phyloP scores from a whole-genome alignment of 2,113 vertebrate species.

The Saguinus midas region DNA sequence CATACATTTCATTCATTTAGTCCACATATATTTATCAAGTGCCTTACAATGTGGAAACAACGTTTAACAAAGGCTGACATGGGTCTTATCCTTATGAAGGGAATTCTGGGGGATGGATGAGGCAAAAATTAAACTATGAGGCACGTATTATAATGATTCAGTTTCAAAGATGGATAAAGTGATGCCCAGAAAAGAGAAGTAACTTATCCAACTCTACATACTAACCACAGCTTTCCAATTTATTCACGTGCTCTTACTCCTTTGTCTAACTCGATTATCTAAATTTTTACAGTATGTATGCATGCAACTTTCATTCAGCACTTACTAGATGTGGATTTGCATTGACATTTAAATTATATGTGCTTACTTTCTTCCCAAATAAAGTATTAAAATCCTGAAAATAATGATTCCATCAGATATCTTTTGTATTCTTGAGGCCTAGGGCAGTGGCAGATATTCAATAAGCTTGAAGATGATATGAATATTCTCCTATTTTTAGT shows the following conservation, averaged over 20 bases:
- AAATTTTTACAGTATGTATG: not conserved
- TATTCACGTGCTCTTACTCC: not conserved
- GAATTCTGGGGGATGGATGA: not conserved
- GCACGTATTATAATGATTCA: not conserved
- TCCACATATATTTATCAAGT: not conserved
- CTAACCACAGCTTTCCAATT: not conserved
- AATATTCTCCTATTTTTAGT: not conserved
- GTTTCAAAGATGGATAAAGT: not conserved
- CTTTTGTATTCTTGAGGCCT: not conserved
- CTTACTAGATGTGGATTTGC: not conserved
- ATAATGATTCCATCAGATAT: not conserved
- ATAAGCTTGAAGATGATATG: not conserved
- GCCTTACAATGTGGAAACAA: not conserved
- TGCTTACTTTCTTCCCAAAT: not conserved
- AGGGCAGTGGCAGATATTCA: not conserved
- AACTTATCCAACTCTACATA: not conserved
- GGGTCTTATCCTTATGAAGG: not conserved
- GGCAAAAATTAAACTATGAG: not conserved
- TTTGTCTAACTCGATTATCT: not conserved
- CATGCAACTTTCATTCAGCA: not conserved
- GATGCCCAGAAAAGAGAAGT: not conserved
- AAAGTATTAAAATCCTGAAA: not conserved
- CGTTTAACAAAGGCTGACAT: not conserved
- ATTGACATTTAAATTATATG: not conserved
- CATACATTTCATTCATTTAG: not conserved